These are phyloP conservation scores for Butorides virescens DNA, from an alignment of 2,113 vertebrate species.

Conservation along the genomic window DNA sequence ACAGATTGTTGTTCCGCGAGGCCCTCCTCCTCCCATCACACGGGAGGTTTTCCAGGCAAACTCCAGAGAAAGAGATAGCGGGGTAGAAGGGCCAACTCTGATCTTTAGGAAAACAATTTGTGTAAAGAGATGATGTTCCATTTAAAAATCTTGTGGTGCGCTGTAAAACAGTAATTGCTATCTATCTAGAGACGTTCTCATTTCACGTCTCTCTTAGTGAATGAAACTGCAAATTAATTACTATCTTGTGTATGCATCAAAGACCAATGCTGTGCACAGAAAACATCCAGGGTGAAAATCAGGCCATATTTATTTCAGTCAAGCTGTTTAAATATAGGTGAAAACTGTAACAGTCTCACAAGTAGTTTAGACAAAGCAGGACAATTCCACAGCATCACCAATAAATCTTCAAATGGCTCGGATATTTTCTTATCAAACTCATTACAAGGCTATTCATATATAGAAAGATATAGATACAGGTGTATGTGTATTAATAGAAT, in stretches of 20 bases:
- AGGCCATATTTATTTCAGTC: conserved; percentile 23
- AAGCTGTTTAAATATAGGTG: conserved; percentile 26
- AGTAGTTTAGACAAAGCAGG: neutral
- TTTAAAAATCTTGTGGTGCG: conserved; percentile 34
- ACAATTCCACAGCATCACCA: neutral
- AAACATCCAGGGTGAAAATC: conserved; percentile 35
- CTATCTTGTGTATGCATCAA: conserved; percentile 45
- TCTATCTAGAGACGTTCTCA: conserved; percentile 23
- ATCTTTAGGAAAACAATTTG: conserved; percentile 30
- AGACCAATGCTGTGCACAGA: conserved; percentile 23
- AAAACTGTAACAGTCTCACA: neutral
- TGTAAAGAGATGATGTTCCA: neutral
- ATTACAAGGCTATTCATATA: neutral
- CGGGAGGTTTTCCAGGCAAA: conserved; percentile 21
- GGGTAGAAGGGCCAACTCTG: neutral
- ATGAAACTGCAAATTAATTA: conserved; percentile 61
- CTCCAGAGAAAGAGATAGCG: neutral
- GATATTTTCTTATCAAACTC: conserved; percentile 3
- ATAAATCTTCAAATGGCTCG: neutral
- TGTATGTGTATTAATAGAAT: neutral
- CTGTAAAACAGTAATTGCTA: conserved; percentile 43
- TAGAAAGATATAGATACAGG: neutral
- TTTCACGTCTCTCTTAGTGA: neutral
- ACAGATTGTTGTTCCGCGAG: neutral
- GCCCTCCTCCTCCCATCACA: conserved; percentile 1